Evolutionary conservation across 2,888 invertebrate genomes (phyloP).

Genomic region (Cetonia aurata): DNA sequence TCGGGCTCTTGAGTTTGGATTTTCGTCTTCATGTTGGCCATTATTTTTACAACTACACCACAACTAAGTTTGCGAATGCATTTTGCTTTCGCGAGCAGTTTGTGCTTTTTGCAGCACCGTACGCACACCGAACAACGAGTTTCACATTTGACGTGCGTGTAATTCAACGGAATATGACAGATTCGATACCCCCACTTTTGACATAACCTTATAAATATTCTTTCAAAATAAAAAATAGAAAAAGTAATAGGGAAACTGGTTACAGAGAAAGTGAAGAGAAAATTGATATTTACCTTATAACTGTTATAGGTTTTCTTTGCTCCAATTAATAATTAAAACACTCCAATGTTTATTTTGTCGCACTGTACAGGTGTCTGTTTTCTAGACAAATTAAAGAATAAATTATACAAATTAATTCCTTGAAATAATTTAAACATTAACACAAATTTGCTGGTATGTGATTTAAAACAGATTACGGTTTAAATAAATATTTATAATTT

Average conservation of each 20-base stretch:
- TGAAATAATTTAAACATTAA: no score
- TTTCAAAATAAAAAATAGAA: neutral
- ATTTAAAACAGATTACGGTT: no score
- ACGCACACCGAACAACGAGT: neutral
- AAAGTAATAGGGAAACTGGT: conserved; percentile 1
- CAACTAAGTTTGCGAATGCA: conserved; percentile 4
- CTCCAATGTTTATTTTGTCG: neutral
- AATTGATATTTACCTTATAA: conserved; percentile 13
- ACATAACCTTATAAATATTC: conserved; percentile 27
- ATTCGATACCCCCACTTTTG: conserved; percentile 17
- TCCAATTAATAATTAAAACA: neutral
- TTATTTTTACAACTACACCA: neutral
- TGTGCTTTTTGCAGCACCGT: conserved; percentile 8
- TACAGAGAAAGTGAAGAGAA: conserved; percentile 8
- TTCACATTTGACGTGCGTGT: neutral
- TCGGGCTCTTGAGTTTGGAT: conserved; percentile 54
- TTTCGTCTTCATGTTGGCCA: conserved; percentile 49
- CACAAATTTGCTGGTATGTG: neutral
- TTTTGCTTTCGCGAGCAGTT: neutral
- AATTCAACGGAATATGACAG: conserved; percentile 15
- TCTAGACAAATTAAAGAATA: neutral
- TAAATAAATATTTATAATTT: no score
- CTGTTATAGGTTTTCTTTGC: conserved; percentile 1
- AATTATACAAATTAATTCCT: no score
- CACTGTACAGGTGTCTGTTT: conserved; percentile 5